These are phyloP conservation scores for Antennarius striatus DNA, from an alignment of 2,113 vertebrate genomes.

Conservation along the genomic window DNA sequence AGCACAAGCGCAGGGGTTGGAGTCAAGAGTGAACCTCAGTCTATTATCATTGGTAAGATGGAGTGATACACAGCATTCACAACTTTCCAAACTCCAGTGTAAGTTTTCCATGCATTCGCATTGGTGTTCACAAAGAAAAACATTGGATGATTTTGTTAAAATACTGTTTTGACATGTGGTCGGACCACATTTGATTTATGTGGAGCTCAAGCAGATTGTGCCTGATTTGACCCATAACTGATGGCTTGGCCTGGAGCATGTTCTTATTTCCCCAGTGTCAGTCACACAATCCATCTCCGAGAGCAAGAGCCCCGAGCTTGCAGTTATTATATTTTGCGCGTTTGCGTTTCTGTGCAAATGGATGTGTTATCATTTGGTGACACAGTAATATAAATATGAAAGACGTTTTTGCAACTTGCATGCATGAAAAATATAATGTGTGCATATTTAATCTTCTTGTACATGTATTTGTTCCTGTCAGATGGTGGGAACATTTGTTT, in stretches of 20 bases:
- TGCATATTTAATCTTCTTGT: background rate
- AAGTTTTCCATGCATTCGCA: background rate
- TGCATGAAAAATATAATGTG: background rate
- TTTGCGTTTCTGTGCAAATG: constrained; percentile 40
- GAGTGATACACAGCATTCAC: background rate
- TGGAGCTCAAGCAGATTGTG: constrained; percentile 60
- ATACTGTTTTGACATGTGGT: constrained; percentile 42
- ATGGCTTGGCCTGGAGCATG: constrained; percentile 73
- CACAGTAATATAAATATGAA: constrained; percentile 16
- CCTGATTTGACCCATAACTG: constrained; percentile 80
- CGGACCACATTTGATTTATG: constrained; percentile 67
- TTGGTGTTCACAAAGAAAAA: background rate
- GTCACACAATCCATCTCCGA: constrained; percentile 74
- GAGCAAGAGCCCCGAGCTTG: constrained; percentile 47
- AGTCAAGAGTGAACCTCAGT: constrained; percentile 93
- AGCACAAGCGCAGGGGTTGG: constrained; percentile 95
- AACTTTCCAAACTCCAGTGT: background rate
- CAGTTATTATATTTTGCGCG: constrained; percentile 39
- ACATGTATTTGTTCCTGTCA: constrained; percentile 1
- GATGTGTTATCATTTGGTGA: constrained; percentile 11
- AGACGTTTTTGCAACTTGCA: constrained; percentile 4
- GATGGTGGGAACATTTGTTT: constrained; percentile 27
- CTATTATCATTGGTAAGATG: constrained; percentile 91
- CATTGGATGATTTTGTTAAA: background rate
- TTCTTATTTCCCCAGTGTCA: constrained; percentile 82